Evolutionary conservation across 64 coral and sea anemone species (phyloP), one percentile per base, ranked within the genome.

Genomic region (Dendrophyllia cribrosa): DNA sequence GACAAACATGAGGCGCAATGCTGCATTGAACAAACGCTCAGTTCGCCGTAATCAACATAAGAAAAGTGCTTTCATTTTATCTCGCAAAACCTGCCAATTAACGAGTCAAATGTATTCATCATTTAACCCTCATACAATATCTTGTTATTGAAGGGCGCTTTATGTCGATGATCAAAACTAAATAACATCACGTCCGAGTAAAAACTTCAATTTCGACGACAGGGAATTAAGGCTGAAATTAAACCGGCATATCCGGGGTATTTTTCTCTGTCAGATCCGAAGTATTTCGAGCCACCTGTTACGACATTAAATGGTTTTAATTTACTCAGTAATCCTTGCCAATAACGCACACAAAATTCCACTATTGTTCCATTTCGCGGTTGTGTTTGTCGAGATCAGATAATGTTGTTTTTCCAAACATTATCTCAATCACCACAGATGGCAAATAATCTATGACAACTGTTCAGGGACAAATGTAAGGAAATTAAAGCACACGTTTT

Each of bases 1-100:
- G 26, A 63, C 58, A 63, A 82, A 63, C 59, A 63, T 9, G 13
- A 47, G 64, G 34, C 16, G 55, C 34, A 4, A 62, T 82, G 62
- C 2, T 17, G 50, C 59, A 22, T 79, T 79, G 79, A 93, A 63
- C 77, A 61, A 83, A 76, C 55, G 79, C 1, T 20, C 21, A 55
- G 48, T 89, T 50, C 16, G 43, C 47, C 43, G 23, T 48, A 56
- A 88, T 74, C 77, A 89, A 94, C 92, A 94, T 56, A 83, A 74
- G 76, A 85, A 82, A 59, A 55, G 86, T 66, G 77, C 74, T 94
- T 94, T 94, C 72, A 77, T 89, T 94, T 80, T 74, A 82, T 83
- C 59, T 67, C 79, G 74, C 88, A 58, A 89, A 94, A 94, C 70
- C 92, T 89, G 92, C 86, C 78, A 94, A 59, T 89, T 78, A 94